These are phyloP conservation scores for Gymnocephalus cernua DNA, from an alignment of 2,113 vertebrate genomes.

Conservation along the genomic window DNA sequence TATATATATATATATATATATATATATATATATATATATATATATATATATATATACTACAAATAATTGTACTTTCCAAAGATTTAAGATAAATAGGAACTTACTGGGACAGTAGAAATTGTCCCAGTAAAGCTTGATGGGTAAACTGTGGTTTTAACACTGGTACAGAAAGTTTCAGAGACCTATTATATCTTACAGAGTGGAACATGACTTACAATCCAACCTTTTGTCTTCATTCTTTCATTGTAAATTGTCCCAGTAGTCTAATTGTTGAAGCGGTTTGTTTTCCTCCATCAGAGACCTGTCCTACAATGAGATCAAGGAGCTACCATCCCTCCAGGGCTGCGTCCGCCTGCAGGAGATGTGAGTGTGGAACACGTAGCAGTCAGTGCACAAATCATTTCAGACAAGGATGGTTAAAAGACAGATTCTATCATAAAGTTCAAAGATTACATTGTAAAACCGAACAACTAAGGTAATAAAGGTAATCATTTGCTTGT, in stretches of 20 bases:
- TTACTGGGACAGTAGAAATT: not conserved
- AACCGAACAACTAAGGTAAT: not conserved
- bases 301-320: conserved; percentile 94
- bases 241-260: conserved; percentile 6
- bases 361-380: conserved; percentile 87
- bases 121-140: not conserved
- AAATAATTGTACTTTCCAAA: not conserved
- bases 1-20: not conserved
- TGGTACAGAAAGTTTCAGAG: not conserved
- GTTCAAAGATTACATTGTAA: not conserved
- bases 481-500: not conserved
- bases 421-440: not conserved
- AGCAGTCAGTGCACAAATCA: conserved; percentile 1
- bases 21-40: not conserved
- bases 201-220: not conserved
- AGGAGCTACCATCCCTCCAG: conserved; percentile 90
- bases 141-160: not conserved
- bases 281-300: conserved; percentile 82
- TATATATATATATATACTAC: not conserved
- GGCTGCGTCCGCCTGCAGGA: conserved; percentile 93
- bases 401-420: not conserved
- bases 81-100: not conserved
- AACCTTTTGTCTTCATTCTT: not conserved
- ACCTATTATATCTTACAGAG: not conserved
- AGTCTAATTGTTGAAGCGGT: conserved; percentile 28